Evolutionary conservation across 2,888 invertebrate species (phyloP), one percentile per base, ranked within the genome.

Genomic region (Melieria crassipennis): DNA sequence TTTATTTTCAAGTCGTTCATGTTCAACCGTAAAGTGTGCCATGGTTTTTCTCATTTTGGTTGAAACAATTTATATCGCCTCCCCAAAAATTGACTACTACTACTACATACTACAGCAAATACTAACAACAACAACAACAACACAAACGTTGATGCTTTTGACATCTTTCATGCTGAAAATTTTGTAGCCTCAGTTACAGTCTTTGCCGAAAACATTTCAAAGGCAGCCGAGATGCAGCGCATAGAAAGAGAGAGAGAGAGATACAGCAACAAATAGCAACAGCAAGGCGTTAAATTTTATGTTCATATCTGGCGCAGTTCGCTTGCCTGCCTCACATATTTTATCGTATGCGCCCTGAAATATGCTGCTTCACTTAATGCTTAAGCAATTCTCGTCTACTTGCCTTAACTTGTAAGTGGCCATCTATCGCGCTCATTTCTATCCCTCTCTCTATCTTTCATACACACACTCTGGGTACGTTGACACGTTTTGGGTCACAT

Each of bases 211-310:
- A 30, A 30, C 3, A 30, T 30, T 30, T n/a, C 64, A 13, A 50
- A 63, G n/a, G 13, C 63, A 57, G 45, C 61, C 46, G 45, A 7
- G 1, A 11, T 42, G 30, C 3, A 13, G 42, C 11, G 42, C 45
- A 43, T 42, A 43, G 7, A 42, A 42, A 48, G 5, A 30, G 5
- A 11, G 10, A 7, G 4, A 30, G 6, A 11, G 43, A 11, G 13
- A 42, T 11, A 11, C 13, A 11, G 10, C 58, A 58, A 11, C 16
- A 30, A 30, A 30, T 58, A 4, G 16, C 13, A 16, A 42, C 7
- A 11, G 42, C 45, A 46, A 43, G 13, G 65, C 65, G 57, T 65
- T 65, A 65, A 65, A 56, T 65, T 65, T 55, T 65, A 65, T 65
- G 57, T 46, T 56, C 65, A 65, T 57, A 56, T 56, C 16, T 16